Evolutionary conservation across 2,113 vertebrate genomes (phyloP), one percentile per base, ranked within the genome.

Genomic region (Melanostigma gelatinosum): DNA sequence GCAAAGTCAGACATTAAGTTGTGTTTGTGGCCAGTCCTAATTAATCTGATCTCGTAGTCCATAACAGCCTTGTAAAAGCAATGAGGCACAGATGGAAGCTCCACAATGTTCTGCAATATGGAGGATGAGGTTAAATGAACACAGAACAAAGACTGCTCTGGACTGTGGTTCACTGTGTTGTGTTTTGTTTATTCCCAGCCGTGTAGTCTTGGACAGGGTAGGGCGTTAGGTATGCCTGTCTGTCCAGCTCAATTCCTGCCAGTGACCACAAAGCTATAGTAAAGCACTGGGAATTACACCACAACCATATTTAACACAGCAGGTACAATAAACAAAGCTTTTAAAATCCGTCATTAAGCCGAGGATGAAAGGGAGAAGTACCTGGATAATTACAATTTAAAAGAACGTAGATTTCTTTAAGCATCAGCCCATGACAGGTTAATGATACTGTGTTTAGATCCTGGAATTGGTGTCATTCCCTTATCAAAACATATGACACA

Each of bases 311-410:
- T 91, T 91, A 93, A 90, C 92, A 86, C 93, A 91, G 92, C 92
- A 94, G 93, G 93, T 94, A 94, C 79, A 90, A 90, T 93, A 95
- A 95, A 94, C 92, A 94, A 92, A 85, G 87, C 84, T 81, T 88
- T 83, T 87, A 62, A 85, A 85, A 86, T 8, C 60, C 90, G 87
- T 91, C 73, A 93, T 94, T 93, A 85, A 79, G 75, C 22, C 0
- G 34, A 8, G 74, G 82, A 92, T 90, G 60, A 92, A 88, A 88
- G 78, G 57, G 57, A n/a, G 83, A 73, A 70, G 81, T 84, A 82
- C 88, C 90, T 88, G 86, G 42, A n/a, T 69, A 77, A 87, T 87
- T 69, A 80, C 77, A 80, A 78, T 83, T 88, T 22, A 83, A 46
- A 84, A 74, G 63, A 61, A 69, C 76, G 71, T 74, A 84, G 54